Percentiles rank a stretch among this genome's conserved stretches.
Conservation (phyloP, 2,888 invertebrate genomes). For the Trichopoda pennipes region DNA sequence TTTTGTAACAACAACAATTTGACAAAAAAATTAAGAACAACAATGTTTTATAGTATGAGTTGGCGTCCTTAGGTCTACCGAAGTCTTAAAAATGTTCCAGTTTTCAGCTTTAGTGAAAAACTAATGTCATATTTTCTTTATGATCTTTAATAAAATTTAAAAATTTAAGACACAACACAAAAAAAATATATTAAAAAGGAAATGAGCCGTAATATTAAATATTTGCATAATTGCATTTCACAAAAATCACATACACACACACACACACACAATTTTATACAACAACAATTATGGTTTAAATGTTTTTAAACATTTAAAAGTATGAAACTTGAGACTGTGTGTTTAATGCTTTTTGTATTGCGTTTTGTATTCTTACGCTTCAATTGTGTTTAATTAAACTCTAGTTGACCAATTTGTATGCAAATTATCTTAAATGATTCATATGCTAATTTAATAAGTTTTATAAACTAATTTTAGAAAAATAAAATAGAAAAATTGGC, state of each 20-base stretch:
- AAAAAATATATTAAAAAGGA: constrained; percentile 23
- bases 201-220: constrained; percentile 52
- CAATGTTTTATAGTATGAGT: not conserved
- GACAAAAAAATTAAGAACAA: not conserved
- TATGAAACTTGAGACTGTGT: not conserved
- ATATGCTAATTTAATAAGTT: constrained; percentile 72
- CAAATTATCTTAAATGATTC: constrained; percentile 72
- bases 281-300: constrained; percentile 41
- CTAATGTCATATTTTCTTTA: no score
- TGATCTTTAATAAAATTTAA: no score
- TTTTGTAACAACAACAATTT: not conserved
- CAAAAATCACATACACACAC: not conserved
- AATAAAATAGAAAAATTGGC: not conserved
- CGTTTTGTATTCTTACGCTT: constrained; percentile 55
- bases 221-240: constrained; percentile 49
- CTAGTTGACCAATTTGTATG: constrained; percentile 72
- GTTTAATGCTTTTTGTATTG: not conserved
- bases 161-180: no score
- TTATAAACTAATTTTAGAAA: constrained; percentile 54
- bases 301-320: constrained; percentile 14
- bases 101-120: no score
- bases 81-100: constrained; percentile 6
- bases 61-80: constrained; percentile 34
- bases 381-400: constrained; percentile 73
- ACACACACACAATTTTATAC: not conserved